A percentile compares a stretch with the other conserved stretches of the same genome.
Evolutionary conservation across 2,113 vertebrate species (phyloP).

Genomic region (Hiodon tergisus): DNA sequence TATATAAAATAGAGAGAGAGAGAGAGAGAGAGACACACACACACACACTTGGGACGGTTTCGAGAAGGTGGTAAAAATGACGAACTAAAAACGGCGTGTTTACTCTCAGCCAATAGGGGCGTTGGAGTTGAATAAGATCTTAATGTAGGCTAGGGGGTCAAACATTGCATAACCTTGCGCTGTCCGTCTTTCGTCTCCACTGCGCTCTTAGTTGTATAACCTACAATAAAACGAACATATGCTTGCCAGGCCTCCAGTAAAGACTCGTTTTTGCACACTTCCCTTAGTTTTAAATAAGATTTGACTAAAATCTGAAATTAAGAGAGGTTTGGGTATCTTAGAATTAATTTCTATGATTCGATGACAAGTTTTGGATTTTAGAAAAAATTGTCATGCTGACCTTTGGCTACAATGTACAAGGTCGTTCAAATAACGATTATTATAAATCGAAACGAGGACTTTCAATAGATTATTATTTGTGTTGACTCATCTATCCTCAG

Average conservation of each 20-base stretch:
- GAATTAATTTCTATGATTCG: no score
- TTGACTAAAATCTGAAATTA: not conserved
- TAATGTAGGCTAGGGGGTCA: constrained; percentile 50
- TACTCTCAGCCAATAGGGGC: not conserved
- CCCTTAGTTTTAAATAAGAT: not conserved
- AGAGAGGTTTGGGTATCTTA: not conserved
- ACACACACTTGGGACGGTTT: not conserved
- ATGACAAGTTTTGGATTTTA: no score
- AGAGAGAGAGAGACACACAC: no score
- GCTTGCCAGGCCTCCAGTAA: constrained; percentile 37
- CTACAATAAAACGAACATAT: constrained; percentile 41
- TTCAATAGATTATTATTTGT: no score
- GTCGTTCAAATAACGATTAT: no score
- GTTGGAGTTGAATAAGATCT: constrained; percentile 29
- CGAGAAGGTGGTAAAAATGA: not conserved
- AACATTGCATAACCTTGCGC: constrained; percentile 53
- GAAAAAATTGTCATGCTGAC: not conserved
- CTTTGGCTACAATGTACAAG: no score
- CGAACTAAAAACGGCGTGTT: not conserved
- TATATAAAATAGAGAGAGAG: no score
- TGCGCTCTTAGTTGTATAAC: constrained; percentile 47
- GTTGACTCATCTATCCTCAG: no score
- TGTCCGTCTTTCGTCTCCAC: constrained; percentile 5
- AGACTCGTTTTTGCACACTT: not conserved
- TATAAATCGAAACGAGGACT: no score